Base-by-base conservation (phyloP, 1,140 invertebrate species). In the Drosophila simulans region DNA sequence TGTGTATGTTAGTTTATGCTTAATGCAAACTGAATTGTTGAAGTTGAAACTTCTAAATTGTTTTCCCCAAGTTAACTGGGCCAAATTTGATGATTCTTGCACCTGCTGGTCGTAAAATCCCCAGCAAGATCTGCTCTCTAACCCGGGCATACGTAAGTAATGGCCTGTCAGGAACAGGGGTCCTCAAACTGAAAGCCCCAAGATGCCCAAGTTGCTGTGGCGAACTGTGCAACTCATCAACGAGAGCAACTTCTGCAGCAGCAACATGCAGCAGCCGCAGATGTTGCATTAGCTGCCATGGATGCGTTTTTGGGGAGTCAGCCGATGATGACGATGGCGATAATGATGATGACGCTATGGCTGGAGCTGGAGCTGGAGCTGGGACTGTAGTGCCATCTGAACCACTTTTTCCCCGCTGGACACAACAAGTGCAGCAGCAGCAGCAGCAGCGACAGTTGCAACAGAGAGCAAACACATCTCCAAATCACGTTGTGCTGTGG, bases 381-480 rank as follows among this genome's bases (percentile, higher is more conserved):
- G 56, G 48, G 43, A 49, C 60, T 52, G 49, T 45, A 60, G 79
- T 69, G 74, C 83, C 83, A 86, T 88, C 83, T 86, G 83, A 79
- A 83, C 83, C 83, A 86, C 83, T 71, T 86, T 85, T 86, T 78
- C 83, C 78, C 59, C 55, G 63, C 70, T 82, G 83, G 83, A 88
- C 83, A 77, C 84, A 83, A 88, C 83, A 88, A 86, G 83, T 86
- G 83, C 73, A 78, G 60, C 71, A 62, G 25, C 54, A 46, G 55
- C 72, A 62, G 34, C 54, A 53, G 55, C 43, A 64, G 53, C 49
- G 77, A 56, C 62, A 68, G 63, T 73, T 77, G 81, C 81, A 70
- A 77, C 79, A 82, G 66, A 80, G 58, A 69, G 77, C 77, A 84
- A 85, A 88, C 78, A 89, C 83, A 86, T 89, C 83, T 83, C 83